Evolutionary conservation across 2,888 invertebrate species (phyloP), one percentile per base, ranked within the genome.

Genomic region (Leptinotarsa peninsularis): DNA sequence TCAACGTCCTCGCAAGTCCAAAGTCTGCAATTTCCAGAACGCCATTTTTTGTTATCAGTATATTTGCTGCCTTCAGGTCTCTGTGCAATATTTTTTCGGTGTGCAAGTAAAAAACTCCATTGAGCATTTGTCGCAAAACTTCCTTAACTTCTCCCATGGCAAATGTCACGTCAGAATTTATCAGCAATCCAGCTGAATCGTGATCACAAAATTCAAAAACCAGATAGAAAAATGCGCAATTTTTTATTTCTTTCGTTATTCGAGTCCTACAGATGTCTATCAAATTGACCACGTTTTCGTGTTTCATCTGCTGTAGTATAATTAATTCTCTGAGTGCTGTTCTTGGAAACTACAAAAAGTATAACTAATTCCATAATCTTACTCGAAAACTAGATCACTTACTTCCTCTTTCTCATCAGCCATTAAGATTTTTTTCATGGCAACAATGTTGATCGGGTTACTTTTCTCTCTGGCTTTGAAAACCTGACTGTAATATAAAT

Each of bases 51-150:
- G 98, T 98, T 75, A 99, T 97, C 17, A 99, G 90, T 49, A 99
- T 98, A 89, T 99, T 99, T 0, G 99, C 99, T 13, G 99, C 98
- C 89, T 99, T 99, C 98, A 99, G 98, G 85, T 99, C 99, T 82
- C 98, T 91, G 85, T 98, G 98, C 1, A 98, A 88, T 79, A 97
- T 96, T 91, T 97, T 98, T 87, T 97, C 98, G 83, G 95, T 96
- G 86, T 99, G 99, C 85, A 99, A 98, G 85, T 97, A 98, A 89
- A 97, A 98, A 1, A 99, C 90, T 4, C 98, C 96, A 86, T 96
- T 95, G 4, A 96, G 89, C 66, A 96, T 88, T 84, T 96, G 95
- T 86, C 95, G 94, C 91, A 96, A 94, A 17, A 96, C 96, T 89
- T 97, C 97, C 86, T 99, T 99, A 49, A 98, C 98, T 90, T 99